Conservation (phyloP, 37 sponge, comb jelly and placozoan species). For the Chondrosia reniformis region DNA sequence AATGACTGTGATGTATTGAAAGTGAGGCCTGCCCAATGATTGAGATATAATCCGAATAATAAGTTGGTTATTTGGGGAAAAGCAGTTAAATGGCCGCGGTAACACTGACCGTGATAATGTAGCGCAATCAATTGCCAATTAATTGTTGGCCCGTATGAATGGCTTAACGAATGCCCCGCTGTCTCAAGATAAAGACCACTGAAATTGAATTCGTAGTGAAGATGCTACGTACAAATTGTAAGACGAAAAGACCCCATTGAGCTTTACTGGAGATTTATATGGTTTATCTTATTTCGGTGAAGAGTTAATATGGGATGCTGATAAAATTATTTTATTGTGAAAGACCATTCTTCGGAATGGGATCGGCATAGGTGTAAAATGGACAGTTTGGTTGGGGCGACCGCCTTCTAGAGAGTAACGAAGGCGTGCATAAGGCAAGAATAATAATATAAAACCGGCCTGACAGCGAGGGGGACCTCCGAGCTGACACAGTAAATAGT, state of each 20-base stretch:
- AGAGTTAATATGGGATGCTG: slow-evolving; percentile 40
- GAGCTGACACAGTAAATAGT: slow-evolving; percentile 55
- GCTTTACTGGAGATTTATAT: slow-evolving; percentile 88
- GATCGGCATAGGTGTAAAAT: slow-evolving; percentile 34
- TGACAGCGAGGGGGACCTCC: slow-evolving; percentile 72
- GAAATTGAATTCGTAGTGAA: slow-evolving; percentile 94
- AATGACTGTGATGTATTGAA: slow-evolving; percentile 46
- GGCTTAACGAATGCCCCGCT: slow-evolving; percentile 86
- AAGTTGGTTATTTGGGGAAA: slow-evolving; percentile 55
- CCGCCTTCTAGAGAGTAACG: slow-evolving; percentile 87
- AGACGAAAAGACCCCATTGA: slow-evolving; percentile 95
- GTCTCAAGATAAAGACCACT: slow-evolving; percentile 90
- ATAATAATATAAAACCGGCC: slow-evolving; percentile 61
- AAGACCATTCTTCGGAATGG: slow-evolving; percentile 34
- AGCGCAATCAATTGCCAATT: slow-evolving; percentile 94
- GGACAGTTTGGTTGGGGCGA: slow-evolving; percentile 92
- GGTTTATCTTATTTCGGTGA: slow-evolving; percentile 36
- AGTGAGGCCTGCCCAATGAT: slow-evolving; percentile 91
- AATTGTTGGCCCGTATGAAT: slow-evolving; percentile 95
- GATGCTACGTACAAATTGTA: slow-evolving; percentile 87
- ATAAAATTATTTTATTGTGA: slow-evolving; percentile 5
- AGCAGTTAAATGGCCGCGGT: slow-evolving; percentile 92
- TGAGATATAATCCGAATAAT: slow-evolving; percentile 66
- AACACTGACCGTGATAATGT: slow-evolving; percentile 95
- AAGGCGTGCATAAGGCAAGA: slow-evolving; percentile 65